Conservation (phyloP, 2,888 invertebrate genomes). For the Rapana venosa region DNA sequence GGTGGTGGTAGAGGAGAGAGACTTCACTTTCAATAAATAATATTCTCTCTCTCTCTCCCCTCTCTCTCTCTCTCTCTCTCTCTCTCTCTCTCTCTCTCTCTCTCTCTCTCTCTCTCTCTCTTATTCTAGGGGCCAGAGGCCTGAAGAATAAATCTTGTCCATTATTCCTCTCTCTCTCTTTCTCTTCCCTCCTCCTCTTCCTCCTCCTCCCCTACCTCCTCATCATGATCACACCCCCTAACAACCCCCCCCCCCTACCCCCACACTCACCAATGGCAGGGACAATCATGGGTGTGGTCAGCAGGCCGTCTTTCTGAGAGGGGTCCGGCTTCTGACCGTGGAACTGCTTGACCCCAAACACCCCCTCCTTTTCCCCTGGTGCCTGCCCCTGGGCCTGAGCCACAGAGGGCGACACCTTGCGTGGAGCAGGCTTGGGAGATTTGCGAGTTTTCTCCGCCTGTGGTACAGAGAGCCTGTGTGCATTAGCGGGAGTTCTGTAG, state of each 20-base stretch:
- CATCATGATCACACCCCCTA: not conserved
- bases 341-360: constrained; percentile 47
- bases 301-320: constrained; percentile 33
- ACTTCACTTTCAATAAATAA: too few relatives aligned
- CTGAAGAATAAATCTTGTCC: too few relatives aligned
- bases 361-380: constrained; percentile 26
- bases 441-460: constrained; percentile 43
- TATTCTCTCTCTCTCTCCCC: too few relatives aligned
- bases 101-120: too few relatives aligned
- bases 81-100: too few relatives aligned
- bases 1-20: too few relatives aligned
- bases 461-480: too few relatives aligned
- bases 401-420: constrained; percentile 44
- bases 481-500: too few relatives aligned
- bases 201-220: not conserved
- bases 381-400: constrained; percentile 4
- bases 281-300: constrained; percentile 52
- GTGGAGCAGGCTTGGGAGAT: constrained; percentile 51
- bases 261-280: constrained; percentile 60
- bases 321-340: constrained; percentile 47
- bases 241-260: not conserved
- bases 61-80: too few relatives aligned
- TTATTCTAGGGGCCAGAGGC: too few relatives aligned
- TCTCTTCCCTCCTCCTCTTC: not conserved
- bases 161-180: too few relatives aligned